phyloP scores from a whole-genome alignment of 2,113 vertebrate species.

The Neopipo cinnamomea region DNA sequence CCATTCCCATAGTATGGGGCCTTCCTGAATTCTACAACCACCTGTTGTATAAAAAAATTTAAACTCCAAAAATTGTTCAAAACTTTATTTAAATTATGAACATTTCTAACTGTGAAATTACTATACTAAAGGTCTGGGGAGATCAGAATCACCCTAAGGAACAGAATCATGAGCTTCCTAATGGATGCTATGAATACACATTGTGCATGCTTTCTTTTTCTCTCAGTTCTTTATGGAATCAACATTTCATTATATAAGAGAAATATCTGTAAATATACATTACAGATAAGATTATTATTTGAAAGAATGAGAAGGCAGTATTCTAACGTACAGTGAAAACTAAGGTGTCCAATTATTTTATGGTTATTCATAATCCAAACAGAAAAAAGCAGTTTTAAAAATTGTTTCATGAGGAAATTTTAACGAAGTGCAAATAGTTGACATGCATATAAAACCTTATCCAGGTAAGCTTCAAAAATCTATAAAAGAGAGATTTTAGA shows the following conservation, averaged over 20 bases:
- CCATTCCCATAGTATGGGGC: not conserved
- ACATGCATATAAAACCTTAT: not conserved
- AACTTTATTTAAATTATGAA: not conserved
- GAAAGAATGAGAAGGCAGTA: conserved; percentile 71
- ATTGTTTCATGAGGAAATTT: not conserved
- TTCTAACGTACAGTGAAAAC: conserved; percentile 62
- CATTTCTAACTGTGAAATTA: not conserved
- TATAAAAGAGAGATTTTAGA: conserved; percentile 73
- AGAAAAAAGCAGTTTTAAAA: conserved; percentile 5
- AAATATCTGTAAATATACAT: conserved; percentile 45
- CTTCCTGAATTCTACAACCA: not conserved
- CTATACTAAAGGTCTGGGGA: not conserved
- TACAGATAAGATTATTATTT: conserved; percentile 57
- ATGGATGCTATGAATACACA: not conserved
- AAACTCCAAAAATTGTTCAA: not conserved
- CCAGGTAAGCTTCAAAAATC: conserved; percentile 8
- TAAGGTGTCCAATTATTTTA: conserved; percentile 47
- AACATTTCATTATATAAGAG: conserved; percentile 15
- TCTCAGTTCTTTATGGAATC: conserved; percentile 30
- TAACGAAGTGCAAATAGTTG: not conserved
- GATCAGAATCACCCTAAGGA: not conserved
- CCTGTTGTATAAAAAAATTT: not conserved
- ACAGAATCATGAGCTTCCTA: not conserved
- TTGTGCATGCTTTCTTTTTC: not conserved
- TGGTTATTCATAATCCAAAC: conserved; percentile 41